Conservation (phyloP, 1,140 invertebrate genomes). For the Cydia pomonella region DNA sequence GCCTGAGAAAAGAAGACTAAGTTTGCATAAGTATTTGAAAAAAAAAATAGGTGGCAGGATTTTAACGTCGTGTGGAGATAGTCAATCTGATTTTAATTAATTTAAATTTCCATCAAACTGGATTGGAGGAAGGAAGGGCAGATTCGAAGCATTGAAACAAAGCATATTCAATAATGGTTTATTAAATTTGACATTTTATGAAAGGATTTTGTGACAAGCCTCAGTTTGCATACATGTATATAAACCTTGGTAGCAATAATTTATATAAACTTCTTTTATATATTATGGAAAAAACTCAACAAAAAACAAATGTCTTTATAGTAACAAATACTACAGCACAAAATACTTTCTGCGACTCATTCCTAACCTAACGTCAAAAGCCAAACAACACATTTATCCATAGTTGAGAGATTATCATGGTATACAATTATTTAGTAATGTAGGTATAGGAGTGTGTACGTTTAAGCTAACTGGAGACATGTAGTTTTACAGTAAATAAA, state of each 20-base stretch:
- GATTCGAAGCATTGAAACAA: constrained; percentile 38
- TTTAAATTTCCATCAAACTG: no score
- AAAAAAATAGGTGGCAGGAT: no score
- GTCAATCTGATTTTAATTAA: no score
- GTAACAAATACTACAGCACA: constrained; percentile 74
- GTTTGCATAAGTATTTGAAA: no score
- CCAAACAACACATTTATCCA: constrained; percentile 65
- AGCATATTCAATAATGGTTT: constrained; percentile 69
- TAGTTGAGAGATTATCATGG: constrained; percentile 50
- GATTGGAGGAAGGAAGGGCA: not conserved
- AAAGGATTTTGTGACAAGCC: constrained; percentile 78
- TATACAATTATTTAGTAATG: constrained; percentile 42
- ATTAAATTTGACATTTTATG: constrained; percentile 79
- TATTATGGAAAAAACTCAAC: constrained; percentile 75
- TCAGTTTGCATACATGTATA: constrained; percentile 75
- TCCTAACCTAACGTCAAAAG: constrained; percentile 77
- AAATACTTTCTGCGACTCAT: constrained; percentile 63
- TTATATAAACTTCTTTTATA: constrained; percentile 71
- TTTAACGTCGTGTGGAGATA: not conserved
- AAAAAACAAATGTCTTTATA: constrained; percentile 69
- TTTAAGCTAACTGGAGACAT: constrained; percentile 21
- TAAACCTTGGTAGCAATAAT: constrained; percentile 72
- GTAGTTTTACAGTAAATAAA: constrained; percentile 15
- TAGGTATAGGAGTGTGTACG: constrained; percentile 28
- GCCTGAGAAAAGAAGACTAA: no score